phyloP scores from a whole-genome alignment of 2,113 vertebrate genomes.

The Micromys minutus region DNA sequence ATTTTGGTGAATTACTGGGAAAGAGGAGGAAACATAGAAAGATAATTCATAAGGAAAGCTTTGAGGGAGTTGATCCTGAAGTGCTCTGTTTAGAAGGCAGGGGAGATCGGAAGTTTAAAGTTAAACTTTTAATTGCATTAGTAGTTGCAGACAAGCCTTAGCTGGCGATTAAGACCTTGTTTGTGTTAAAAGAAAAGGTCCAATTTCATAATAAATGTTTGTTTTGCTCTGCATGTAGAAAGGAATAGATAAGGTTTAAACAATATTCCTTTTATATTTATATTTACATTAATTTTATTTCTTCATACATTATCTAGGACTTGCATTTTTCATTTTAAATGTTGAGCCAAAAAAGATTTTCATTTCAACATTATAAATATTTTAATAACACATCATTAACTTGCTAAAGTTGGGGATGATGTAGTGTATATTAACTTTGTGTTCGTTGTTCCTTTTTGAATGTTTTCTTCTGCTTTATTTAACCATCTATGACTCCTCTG shows the following conservation, averaged over 20 bases:
- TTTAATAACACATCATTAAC: constrained; percentile 8
- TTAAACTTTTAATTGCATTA: background rate
- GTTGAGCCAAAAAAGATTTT: constrained; percentile 30
- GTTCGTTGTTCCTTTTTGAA: background rate
- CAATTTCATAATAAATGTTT: background rate
- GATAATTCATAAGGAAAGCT: background rate
- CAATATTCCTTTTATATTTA: background rate
- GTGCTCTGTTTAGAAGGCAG: background rate
- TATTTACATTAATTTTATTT: constrained; percentile 21
- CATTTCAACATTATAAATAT: constrained; percentile 4
- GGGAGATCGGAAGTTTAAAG: background rate
- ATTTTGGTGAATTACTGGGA: constrained; percentile 17
- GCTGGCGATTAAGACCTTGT: background rate
- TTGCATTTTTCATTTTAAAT: background rate
- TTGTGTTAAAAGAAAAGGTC: background rate
- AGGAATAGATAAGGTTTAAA: background rate
- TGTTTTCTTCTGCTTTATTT: background rate
- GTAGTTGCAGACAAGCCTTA: background rate
- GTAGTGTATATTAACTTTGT: background rate
- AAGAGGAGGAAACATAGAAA: background rate
- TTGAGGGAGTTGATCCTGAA: no score
- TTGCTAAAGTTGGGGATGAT: background rate
- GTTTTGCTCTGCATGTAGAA: background rate
- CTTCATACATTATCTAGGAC: background rate
- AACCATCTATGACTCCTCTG: background rate